A percentile compares a stretch with the other conserved stretches of the same genome.
Conservation (phyloP, 2,888 invertebrate genomes). For the Sesamia inferens region DNA sequence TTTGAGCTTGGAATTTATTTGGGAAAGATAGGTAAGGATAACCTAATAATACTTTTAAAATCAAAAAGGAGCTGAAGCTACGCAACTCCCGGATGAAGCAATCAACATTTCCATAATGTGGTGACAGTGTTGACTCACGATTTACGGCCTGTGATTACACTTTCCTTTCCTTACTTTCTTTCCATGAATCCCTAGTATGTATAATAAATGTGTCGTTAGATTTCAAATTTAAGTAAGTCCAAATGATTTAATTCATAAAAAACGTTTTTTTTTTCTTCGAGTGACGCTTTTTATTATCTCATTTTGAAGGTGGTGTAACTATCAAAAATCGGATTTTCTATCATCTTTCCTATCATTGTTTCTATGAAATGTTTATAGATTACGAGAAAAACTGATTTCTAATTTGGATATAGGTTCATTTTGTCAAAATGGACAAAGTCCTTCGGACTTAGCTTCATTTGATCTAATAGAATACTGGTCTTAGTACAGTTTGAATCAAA, state of each 20-base stretch:
- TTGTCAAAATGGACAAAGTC: slow-evolving; percentile 25
- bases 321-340: slow-evolving; percentile 26
- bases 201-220: not conserved
- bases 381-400: slow-evolving; percentile 16
- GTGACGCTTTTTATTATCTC: slow-evolving; percentile 7
- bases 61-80: not conserved
- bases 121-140: not conserved
- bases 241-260: not conserved
- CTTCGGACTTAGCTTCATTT: slow-evolving; percentile 52
- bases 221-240: no score
- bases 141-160: not conserved
- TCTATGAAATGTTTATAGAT: slow-evolving; percentile 17
- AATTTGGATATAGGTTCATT: slow-evolving; percentile 24
- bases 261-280: slow-evolving; percentile 8
- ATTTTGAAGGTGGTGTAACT: slow-evolving; percentile 26
- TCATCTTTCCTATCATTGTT: slow-evolving; percentile 22
- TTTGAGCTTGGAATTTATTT: not conserved
- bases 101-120: slow-evolving; percentile 22
- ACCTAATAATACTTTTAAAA: not conserved
- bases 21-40: not conserved
- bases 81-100: not conserved
- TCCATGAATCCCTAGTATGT: slow-evolving; percentile 13
- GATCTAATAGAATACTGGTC: slow-evolving; percentile 53
- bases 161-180: not conserved
- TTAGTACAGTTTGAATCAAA: slow-evolving; percentile 44